These are phyloP conservation scores for Smutsia gigantea DNA, from an alignment of 2,797 vertebrate species.

Conservation along the genomic window DNA sequence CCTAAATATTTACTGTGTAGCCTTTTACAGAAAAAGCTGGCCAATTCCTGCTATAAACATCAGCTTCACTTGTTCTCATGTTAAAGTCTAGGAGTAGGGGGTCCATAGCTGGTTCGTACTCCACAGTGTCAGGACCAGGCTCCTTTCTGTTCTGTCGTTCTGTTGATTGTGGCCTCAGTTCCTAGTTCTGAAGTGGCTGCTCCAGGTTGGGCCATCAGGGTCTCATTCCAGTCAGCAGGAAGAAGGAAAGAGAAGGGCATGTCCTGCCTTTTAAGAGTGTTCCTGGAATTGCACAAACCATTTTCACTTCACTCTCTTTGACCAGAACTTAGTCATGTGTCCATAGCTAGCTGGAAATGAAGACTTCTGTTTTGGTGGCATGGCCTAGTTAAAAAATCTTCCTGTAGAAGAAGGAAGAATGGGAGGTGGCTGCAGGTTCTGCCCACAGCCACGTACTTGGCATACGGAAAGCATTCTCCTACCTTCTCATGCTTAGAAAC, in stretches of 20 bases:
- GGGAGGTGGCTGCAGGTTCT: neutral
- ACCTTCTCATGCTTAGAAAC: neutral
- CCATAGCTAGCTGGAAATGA: neutral
- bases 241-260: neutral
- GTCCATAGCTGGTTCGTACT: neutral
- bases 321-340: neutral
- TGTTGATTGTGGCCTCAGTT: neutral
- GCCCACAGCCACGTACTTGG: neutral
- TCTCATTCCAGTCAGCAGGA: neutral
- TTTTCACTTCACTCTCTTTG: neutral
- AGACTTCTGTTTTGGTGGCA: neutral
- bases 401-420: neutral
- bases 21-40: neutral
- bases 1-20: neutral
- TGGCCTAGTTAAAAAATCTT: neutral
- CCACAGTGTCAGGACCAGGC: neutral
- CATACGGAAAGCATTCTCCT: neutral
- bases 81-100: neutral
- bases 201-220: neutral
- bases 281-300: neutral
- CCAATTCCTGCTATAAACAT: neutral
- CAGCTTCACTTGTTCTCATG: neutral
- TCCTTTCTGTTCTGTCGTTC: neutral
- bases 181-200: neutral
- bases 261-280: neutral